Evolutionary conservation across 2,113 vertebrate genomes (phyloP).

Genomic region (Mirza zaza): DNA sequence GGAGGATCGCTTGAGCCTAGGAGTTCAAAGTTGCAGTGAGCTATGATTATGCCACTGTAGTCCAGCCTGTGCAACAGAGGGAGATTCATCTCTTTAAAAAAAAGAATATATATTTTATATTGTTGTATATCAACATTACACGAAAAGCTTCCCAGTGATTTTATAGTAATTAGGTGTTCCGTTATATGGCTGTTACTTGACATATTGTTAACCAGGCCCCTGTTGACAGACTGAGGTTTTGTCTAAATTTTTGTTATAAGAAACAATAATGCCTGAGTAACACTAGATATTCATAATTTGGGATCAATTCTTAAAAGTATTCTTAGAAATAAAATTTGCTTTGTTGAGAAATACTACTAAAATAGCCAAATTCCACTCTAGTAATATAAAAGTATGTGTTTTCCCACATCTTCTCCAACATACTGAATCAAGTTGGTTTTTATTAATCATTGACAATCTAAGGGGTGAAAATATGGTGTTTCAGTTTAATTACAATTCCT

Average conservation of each 20-base stretch:
- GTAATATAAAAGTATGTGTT: not conserved
- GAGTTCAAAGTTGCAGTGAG: too few species aligned
- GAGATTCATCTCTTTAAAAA: too few species aligned
- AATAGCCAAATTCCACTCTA: not conserved
- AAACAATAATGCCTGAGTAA: not conserved
- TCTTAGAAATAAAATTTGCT: not conserved
- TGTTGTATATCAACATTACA: not conserved
- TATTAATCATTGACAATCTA: not conserved
- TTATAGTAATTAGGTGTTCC: not conserved
- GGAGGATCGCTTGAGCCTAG: too few species aligned
- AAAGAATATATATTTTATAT: not conserved
- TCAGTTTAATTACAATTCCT: not conserved
- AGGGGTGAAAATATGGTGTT: not conserved
- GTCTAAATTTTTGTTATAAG: conserved; percentile 7
- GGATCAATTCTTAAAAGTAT: not conserved
- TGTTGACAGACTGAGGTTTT: not conserved
- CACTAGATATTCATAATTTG: not conserved
- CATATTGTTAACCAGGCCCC: not conserved
- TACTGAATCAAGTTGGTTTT: not conserved
- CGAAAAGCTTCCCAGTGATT: not conserved
- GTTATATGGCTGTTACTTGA: not conserved
- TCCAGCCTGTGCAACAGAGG: too few species aligned
- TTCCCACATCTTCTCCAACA: not conserved
- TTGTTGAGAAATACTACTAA: not conserved
- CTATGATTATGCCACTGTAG: too few species aligned